Evolutionary conservation across 1,140 invertebrate genomes (phyloP).

Genomic region (Cydia strobilella): DNA sequence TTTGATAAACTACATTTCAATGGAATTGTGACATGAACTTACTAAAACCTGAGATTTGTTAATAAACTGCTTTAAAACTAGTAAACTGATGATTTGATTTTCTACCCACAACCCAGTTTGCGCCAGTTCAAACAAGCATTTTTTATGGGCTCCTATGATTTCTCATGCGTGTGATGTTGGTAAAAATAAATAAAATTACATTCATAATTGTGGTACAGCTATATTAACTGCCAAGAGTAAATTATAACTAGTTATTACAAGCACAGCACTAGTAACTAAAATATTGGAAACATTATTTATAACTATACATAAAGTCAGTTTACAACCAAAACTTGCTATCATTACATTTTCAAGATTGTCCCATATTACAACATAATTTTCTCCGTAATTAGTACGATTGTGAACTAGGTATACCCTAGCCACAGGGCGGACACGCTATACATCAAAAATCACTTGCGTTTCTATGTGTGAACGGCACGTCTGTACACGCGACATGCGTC

Average conservation of each 20-base stretch:
- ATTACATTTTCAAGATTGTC: too few species aligned
- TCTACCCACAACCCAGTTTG: too few species aligned
- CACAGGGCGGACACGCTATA: too few species aligned
- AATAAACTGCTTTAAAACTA: background rate
- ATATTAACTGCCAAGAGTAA: conserved; percentile 6
- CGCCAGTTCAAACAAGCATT: too few species aligned
- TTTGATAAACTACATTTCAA: background rate
- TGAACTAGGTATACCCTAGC: too few species aligned
- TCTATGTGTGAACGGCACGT: too few species aligned
- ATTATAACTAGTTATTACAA: conserved; percentile 20
- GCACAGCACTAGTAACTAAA: conserved; percentile 26
- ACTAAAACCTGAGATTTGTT: background rate
- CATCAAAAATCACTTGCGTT: too few species aligned
- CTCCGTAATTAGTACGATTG: too few species aligned
- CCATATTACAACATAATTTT: too few species aligned
- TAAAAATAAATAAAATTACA: background rate
- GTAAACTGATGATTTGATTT: background rate
- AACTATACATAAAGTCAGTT: background rate
- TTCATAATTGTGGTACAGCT: conserved; percentile 10
- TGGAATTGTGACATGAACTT: background rate
- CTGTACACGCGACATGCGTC: too few species aligned
- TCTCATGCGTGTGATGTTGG: background rate
- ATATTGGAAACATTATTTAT: conserved; percentile 28
- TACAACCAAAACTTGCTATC: background rate
- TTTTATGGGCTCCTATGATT: too few species aligned